These are phyloP conservation scores for Phenganax marumi DNA, from an alignment of 92 coral and sea anemone species.

Conservation along the genomic window DNA sequence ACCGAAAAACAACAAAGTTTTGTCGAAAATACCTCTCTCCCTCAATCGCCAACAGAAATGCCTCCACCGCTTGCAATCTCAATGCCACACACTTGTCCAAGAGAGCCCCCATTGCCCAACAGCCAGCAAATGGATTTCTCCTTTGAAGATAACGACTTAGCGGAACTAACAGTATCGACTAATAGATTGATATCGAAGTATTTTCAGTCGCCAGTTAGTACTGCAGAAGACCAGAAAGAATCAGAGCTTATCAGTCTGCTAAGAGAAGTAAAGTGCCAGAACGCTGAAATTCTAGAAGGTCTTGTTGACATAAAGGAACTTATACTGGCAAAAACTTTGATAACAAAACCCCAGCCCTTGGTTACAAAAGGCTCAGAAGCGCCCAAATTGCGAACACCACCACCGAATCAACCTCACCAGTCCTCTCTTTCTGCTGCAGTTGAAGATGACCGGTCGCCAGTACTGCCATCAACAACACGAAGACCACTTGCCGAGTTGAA, in stretches of 20 bases:
- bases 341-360: neutral
- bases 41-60: no score
- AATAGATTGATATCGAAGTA: neutral
- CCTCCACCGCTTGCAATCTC: no score
- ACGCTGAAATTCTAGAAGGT: neutral
- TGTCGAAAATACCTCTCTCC: no score
- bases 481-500: slow-evolving; percentile 4
- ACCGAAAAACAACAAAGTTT: no score
- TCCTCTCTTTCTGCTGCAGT: slow-evolving; percentile 7
- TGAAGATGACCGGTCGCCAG: slow-evolving; percentile 2
- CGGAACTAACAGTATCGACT: neutral
- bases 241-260: slow-evolving; percentile 3
- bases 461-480: neutral
- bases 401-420: no score
- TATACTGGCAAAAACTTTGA: neutral
- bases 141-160: neutral
- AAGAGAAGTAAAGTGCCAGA: neutral
- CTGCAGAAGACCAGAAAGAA: neutral
- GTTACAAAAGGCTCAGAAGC: no score
- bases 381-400: no score
- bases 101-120: neutral
- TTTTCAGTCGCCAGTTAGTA: neutral
- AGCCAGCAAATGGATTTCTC: neutral
- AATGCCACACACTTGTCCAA: neutral
- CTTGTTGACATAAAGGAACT: neutral